Evolutionary conservation across 2,888 invertebrate species (phyloP), one percentile per base, ranked within the genome.

Genomic region (Tetanocera ferruginea): DNA sequence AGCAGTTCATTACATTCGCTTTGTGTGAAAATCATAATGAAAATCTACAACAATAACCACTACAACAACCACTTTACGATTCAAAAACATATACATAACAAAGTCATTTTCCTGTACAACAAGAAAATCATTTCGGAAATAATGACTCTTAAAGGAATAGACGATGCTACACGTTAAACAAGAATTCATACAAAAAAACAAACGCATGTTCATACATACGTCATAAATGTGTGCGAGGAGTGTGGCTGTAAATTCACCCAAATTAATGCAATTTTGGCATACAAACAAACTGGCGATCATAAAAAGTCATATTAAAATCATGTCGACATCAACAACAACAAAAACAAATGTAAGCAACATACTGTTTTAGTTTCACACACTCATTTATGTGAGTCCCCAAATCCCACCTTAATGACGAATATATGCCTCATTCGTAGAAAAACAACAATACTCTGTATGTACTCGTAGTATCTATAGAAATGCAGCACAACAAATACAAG

Each of bases 51-150:
- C 25, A 9, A 60, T n/a, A n/a, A n/a, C n/a, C 3, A 60, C 6
- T 25, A 6, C 1, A 43, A 55, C 25, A 55, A 57, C n/a, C 66
- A 66, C 51, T 62, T 43, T 17, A 25, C 49, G 62, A 62, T 14
- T 43, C 11, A 43, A 43, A 43, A 43, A 43, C 43, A 43, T 6
- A 43, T 11, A 43, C 43, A 43, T 43, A 43, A 43, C 43, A 43
- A 60, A 25, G 60, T 17, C 11, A 60, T 60, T 67, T 67, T 67
- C 37, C 14, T 67, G 75, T 64, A 49, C 9, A 84, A 87, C 87
- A 87, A 87, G 87, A 85, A 87, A 87, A 87, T 84, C 87, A 87
- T 87, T 88, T 87, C 87, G 85, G 86, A 83, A 86, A 83, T 87
- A 85, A 87, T 85, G 87, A 84, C 82, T 84, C 86, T 87, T 78